Evolutionary conservation across 2,797 vertebrate genomes (phyloP).

Genomic region (Melanotaenia pygmaea): DNA sequence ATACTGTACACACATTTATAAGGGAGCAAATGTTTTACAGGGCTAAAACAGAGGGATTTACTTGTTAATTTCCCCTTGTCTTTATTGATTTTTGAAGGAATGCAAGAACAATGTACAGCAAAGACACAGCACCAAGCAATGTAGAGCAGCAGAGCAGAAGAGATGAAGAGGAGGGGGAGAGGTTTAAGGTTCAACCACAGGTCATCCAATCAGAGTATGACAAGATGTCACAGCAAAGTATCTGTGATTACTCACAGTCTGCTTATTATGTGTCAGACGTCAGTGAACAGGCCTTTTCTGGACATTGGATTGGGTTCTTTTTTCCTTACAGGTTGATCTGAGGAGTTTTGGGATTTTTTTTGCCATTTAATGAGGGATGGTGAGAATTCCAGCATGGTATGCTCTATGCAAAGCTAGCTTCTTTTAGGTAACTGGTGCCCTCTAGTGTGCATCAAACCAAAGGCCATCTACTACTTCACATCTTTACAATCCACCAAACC

Average conservation of each 20-base stretch:
- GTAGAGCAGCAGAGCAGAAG: constrained; percentile 78
- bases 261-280: constrained; percentile 49
- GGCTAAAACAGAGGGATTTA: constrained; percentile 33
- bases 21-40: neutral
- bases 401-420: constrained; percentile 48
- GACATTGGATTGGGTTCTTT: constrained; percentile 26
- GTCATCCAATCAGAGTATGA: constrained; percentile 52
- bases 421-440: constrained; percentile 55
- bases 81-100: constrained; percentile 92
- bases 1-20: neutral
- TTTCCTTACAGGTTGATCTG: constrained; percentile 31
- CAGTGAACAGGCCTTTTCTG: constrained; percentile 24
- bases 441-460: constrained; percentile 65
- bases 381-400: constrained; percentile 27
- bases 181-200: constrained; percentile 59
- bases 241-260: constrained; percentile 43
- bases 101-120: constrained; percentile 92
- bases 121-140: constrained; percentile 95
- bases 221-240: constrained; percentile 42
- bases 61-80: constrained; percentile 41
- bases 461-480: constrained; percentile 61
- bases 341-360: constrained; percentile 30
- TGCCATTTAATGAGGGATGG: constrained; percentile 21
- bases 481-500: constrained; percentile 72
- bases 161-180: constrained; percentile 58